Evolutionary conservation across 2,888 invertebrate species (phyloP).

Genomic region (Heliconius sara): DNA sequence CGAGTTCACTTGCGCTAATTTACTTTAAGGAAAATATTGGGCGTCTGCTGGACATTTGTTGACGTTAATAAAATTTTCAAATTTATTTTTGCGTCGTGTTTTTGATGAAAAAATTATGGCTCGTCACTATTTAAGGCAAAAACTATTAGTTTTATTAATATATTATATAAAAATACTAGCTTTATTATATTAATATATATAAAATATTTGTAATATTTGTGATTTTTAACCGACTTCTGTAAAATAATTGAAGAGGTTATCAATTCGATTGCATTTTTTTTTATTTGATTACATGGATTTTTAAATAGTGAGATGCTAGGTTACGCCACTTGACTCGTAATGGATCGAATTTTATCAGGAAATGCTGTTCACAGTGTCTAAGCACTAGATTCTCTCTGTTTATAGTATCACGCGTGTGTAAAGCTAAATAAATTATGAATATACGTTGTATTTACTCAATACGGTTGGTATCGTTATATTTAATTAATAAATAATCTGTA

Average conservation of each 20-base stretch:
- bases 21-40: background rate
- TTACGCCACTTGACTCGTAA: background rate
- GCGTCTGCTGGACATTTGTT: background rate
- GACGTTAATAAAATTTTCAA: background rate
- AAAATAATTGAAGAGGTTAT: too few species aligned
- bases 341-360: background rate
- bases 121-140: background rate
- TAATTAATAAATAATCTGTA: constrained; percentile 9
- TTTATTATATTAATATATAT: too few species aligned
- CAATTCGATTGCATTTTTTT: too few species aligned
- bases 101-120: background rate
- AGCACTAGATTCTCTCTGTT: too few species aligned
- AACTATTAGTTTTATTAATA: too few species aligned
- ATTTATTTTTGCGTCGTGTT: background rate
- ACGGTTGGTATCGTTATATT: background rate
- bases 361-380: background rate
- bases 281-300: too few species aligned
- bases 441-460: background rate
- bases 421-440: background rate
- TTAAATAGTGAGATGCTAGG: background rate
- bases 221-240: background rate
- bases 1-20: constrained; percentile 8
- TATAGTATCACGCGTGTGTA: too few species aligned
- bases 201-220: background rate
- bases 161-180: too few species aligned